Conservation (phyloP, 2,888 invertebrate species). For the Plebejus argus region DNA sequence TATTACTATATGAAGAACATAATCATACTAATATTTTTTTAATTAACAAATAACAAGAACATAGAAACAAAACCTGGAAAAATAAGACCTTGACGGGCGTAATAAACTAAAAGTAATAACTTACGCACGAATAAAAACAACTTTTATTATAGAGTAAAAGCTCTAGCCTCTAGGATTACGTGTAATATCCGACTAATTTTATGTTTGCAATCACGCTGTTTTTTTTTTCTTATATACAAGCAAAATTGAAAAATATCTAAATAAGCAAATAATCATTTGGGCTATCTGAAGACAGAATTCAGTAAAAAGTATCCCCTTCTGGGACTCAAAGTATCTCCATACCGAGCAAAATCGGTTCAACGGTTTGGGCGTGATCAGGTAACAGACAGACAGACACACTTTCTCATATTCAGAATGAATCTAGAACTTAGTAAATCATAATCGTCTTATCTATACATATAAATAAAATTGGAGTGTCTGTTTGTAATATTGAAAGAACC, state of each 20-base stretch:
- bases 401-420: too few species aligned
- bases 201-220: neutral
- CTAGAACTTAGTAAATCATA: too few species aligned
- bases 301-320: too few species aligned
- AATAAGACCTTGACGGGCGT: neutral
- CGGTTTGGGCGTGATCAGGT: too few species aligned
- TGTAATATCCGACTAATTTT: neutral
- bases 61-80: neutral
- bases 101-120: conserved; percentile 7
- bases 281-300: neutral
- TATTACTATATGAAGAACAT: neutral
- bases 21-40: neutral
- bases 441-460: too few species aligned
- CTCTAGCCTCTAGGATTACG: neutral
- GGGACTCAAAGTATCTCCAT: too few species aligned
- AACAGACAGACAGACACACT: too few species aligned
- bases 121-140: conserved; percentile 23
- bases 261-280: neutral
- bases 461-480: too few species aligned
- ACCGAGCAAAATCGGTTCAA: too few species aligned
- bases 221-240: neutral
- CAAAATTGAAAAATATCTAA: neutral
- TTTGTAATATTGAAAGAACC: too few species aligned
- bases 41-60: neutral
- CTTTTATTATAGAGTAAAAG: neutral